Evolutionary conservation across 2,888 invertebrate species (phyloP).

Genomic region (Euspilapteryx auroguttella): DNA sequence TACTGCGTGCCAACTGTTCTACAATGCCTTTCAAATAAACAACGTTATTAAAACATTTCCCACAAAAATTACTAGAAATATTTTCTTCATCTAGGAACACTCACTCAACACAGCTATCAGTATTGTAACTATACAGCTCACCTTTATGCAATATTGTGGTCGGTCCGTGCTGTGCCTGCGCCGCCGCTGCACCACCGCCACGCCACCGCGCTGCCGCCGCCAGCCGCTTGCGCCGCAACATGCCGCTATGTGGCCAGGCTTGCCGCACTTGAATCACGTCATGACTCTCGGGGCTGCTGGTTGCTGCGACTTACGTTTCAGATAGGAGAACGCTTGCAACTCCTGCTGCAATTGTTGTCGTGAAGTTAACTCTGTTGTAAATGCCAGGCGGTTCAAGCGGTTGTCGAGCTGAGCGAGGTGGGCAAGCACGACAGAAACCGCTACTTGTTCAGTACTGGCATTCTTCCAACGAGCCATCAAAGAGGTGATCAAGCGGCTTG

Average conservation of each 20-base stretch:
- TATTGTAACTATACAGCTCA: too few species aligned
- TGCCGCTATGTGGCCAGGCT: neutral
- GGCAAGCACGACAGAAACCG: neutral
- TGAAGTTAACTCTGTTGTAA: neutral
- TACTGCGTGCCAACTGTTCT: too few species aligned
- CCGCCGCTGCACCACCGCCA: too few species aligned
- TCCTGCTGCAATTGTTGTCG: neutral
- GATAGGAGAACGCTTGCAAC: neutral
- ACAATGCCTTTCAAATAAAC: too few species aligned
- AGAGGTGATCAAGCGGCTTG: neutral
- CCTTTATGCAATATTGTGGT: too few species aligned
- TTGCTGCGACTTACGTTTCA: neutral
- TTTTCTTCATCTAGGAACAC: too few species aligned
- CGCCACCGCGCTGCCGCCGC: too few species aligned
- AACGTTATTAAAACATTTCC: too few species aligned
- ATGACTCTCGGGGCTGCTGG: neutral
- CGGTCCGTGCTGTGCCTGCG: too few species aligned
- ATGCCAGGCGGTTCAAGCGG: neutral
- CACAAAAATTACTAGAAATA: too few species aligned
- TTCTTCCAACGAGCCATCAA: neutral
- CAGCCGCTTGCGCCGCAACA: neutral
- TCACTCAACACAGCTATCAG: too few species aligned
- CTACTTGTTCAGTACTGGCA: neutral
- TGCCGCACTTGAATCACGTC: neutral
- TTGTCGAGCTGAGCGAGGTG: neutral